Percentiles rank a stretch among this genome's conserved stretches.
Evolutionary conservation across 2,113 vertebrate species (phyloP).

Genomic region (Cyphomyrus discorhynchus): DNA sequence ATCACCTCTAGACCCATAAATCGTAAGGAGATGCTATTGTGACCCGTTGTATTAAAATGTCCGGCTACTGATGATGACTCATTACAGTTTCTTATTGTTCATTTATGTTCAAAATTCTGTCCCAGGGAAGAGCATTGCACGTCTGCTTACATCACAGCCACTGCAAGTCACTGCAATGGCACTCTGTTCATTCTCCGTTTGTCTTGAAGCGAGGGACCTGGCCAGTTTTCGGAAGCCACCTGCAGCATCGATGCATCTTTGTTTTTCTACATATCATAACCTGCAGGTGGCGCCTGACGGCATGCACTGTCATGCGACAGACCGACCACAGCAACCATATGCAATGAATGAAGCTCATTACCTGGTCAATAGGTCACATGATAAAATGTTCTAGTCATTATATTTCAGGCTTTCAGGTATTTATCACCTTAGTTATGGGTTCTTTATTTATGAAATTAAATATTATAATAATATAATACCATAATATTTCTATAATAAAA

Average conservation of each 20-base stretch:
- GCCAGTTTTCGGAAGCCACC: background rate
- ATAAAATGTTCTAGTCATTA: background rate
- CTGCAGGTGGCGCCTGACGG: background rate
- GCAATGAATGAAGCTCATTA: background rate
- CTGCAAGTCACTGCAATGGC: background rate
- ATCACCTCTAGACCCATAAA: too few relatives aligned
- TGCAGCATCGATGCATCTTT: background rate
- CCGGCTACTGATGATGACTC: too few relatives aligned
- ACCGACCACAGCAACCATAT: background rate
- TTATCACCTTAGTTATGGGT: background rate
- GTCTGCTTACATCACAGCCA: background rate
- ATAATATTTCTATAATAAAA: background rate
- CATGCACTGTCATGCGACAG: background rate
- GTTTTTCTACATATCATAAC: background rate
- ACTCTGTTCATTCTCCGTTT: background rate
- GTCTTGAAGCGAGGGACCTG: background rate
- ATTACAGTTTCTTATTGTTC: too few relatives aligned
- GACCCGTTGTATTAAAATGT: too few relatives aligned
- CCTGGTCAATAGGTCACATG: background rate
- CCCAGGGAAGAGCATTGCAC: background rate
- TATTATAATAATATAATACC: background rate
- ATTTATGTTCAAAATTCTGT: too few relatives aligned
- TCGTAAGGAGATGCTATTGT: too few relatives aligned
- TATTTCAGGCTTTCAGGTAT: background rate
- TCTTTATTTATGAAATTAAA: background rate